Evolutionary conservation across 2,888 invertebrate species (phyloP), one percentile per base, ranked within the genome.

Genomic region (Crematogaster levior): DNA sequence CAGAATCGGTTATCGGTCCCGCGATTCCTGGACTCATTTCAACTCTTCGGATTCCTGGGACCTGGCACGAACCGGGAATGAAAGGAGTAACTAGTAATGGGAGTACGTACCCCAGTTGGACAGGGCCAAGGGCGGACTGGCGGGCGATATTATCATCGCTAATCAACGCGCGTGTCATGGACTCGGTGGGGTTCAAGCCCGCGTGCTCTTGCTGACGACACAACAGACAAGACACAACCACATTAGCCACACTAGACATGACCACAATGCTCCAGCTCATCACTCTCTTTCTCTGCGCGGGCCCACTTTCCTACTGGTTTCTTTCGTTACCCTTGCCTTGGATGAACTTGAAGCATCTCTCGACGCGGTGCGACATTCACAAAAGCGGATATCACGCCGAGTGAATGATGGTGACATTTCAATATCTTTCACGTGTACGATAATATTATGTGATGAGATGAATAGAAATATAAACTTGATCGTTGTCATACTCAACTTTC

Each of bases 81-180:
- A 83, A 86, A 87, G 89, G 87, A 91, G 85, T 90, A 91, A 90
- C 90, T 91, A 93, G 90, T 90, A 84, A 90, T 91, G 93, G 77
- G 93, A 94, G 96, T 97, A 98, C 98, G 96, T 98, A 98, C 98
- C 98, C 98, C 96, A 98, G 96, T 96, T 98, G 98, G 95, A 98
- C 98, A 95, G 98, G 98, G 95, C 98, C 98, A 95, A 97, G 96
- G 94, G 96, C 96, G 95, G 97, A 97, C 96, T 97, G 97, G 96
- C 97, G 97, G 95, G 97, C 96, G 94, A 96, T 96, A 95, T 96
- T 97, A 96, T 98, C 98, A 96, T 98, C 98, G 95, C 97, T 97
- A 95, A 98, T 98, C 96, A 98, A 97, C 95, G 98, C 98, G 95
- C 98, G 97, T 95, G 98, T 98, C 98, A 98, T 98, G 96, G 98